Evolutionary conservation across 2,113 vertebrate species (phyloP).

Genomic region (Syngnathoides biaculeatus): DNA sequence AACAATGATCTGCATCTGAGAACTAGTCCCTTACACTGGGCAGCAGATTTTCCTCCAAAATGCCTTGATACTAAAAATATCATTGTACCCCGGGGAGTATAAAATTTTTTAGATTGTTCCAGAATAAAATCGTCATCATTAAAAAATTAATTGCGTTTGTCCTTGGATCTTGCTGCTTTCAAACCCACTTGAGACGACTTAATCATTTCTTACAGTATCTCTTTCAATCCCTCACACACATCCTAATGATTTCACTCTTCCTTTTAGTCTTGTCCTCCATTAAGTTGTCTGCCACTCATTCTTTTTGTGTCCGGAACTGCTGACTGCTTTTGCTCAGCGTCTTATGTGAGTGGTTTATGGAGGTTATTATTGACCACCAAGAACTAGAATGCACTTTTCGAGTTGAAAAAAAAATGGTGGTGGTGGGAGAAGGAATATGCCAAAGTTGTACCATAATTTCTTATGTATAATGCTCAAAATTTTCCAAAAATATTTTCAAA

Average conservation of each 20-base stretch:
- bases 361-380: constrained; percentile 34
- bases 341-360: constrained; percentile 15
- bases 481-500: too few relatives aligned
- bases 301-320: constrained; percentile 52
- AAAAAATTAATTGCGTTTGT: constrained; percentile 58
- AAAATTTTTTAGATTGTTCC: neutral
- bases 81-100: neutral
- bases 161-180: constrained; percentile 52
- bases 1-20: neutral
- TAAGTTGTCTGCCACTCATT: constrained; percentile 44
- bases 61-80: neutral
- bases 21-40: neutral
- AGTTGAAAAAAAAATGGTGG: too few relatives aligned
- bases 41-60: neutral
- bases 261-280: constrained; percentile 56
- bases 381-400: constrained; percentile 11
- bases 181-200: constrained; percentile 37
- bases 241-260: constrained; percentile 80
- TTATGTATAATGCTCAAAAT: too few relatives aligned
- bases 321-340: constrained; percentile 21
- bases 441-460: too few relatives aligned
- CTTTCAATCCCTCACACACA: constrained; percentile 70
- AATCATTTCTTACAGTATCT: constrained; percentile 67
- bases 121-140: constrained; percentile 49
- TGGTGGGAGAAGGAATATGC: too few relatives aligned